Evolutionary conservation across 2,797 vertebrate genomes (phyloP), one percentile per base, ranked within the genome.

Genomic region (Urophycis tenuis): DNA sequence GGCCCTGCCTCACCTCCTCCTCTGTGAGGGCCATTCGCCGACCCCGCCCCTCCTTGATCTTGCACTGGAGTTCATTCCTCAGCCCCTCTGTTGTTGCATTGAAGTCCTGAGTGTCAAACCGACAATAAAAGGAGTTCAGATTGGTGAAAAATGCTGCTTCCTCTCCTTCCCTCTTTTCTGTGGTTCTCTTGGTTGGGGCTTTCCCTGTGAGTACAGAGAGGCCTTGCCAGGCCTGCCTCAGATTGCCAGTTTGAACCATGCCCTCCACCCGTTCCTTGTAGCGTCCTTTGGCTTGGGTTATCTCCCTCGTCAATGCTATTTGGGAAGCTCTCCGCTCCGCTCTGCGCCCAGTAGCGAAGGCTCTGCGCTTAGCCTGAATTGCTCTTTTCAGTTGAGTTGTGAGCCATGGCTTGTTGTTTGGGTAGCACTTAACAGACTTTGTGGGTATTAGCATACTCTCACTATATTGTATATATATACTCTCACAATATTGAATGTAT

Each of bases 21-120:
- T 35, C 34, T 35, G 34, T 35, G 34, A 35, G 34, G 34, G 34
- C 34, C 3, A 35, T 35, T 35, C 3, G 34, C 34, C 8, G 34
- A 35, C 34, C 34, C 34, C 34, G 34, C 34, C 34, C 34, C 34
- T 35, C 34, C 34, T 3, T 35, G 34, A 35, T 35, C 34, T 35
- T 8, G 34, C 34, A 8, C 34, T 33, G 49, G 25, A 73, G 25
- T 73, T 60, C 76, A 74, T 74, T 69, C 34, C 34, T 77, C 39
- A 53, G 35, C 34, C 32, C 32, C 60, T 35, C 34, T 35, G 34
- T 35, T 35, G 34, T 35, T 35, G 34, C 34, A 35, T 8, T 69
- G 64, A 39, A 71, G 45, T 77, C 45, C 76, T 19, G 71, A 69
- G 60, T 75, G 60, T 75, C 60, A 22, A 75, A 76, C 19, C 3